Percentiles rank a stretch among this genome's conserved stretches.
Evolutionary conservation across 2,888 invertebrate species (phyloP).

Genomic region (Nyleta sp.): DNA sequence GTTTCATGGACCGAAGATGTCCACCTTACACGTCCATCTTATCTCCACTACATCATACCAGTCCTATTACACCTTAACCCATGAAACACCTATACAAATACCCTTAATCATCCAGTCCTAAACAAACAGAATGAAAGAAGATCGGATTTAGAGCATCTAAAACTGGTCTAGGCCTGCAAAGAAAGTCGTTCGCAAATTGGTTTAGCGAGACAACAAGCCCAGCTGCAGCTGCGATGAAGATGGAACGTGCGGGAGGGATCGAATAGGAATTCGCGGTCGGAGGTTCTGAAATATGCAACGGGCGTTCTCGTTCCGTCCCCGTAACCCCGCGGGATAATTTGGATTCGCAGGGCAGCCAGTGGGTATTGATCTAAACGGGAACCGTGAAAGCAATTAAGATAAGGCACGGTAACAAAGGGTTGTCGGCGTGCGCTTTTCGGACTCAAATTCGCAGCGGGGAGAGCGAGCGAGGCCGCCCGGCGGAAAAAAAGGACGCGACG

Average conservation of each 20-base stretch:
- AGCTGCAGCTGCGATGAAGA: conserved; percentile 42
- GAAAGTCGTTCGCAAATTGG: no score
- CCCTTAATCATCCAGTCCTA: no score
- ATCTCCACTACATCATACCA: no score
- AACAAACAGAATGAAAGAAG: no score
- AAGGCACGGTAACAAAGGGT: conserved; percentile 81
- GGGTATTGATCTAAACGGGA: conserved; percentile 81
- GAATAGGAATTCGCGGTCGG: conserved; percentile 52
- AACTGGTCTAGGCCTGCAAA: no score
- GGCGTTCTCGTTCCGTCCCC: conserved; percentile 43
- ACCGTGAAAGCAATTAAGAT: conserved; percentile 81
- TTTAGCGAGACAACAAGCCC: no score
- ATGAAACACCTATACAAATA: no score
- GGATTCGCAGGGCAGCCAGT: conserved; percentile 70
- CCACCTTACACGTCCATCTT: no score
- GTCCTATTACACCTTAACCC: no score
- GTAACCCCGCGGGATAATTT: conserved; percentile 73
- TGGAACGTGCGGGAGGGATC: conserved; percentile 29
- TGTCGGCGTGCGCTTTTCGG: conserved; percentile 76
- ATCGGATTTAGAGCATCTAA: no score
- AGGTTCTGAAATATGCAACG: conserved; percentile 69
- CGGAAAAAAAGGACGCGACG: conserved; percentile 50
- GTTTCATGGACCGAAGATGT: no score
- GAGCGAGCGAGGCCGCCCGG: conserved; percentile 59
- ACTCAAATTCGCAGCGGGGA: conserved; percentile 68